Evolutionary conservation across 2,888 invertebrate species (phyloP), one percentile per base, ranked within the genome.

Genomic region (Watsonalla binaria): DNA sequence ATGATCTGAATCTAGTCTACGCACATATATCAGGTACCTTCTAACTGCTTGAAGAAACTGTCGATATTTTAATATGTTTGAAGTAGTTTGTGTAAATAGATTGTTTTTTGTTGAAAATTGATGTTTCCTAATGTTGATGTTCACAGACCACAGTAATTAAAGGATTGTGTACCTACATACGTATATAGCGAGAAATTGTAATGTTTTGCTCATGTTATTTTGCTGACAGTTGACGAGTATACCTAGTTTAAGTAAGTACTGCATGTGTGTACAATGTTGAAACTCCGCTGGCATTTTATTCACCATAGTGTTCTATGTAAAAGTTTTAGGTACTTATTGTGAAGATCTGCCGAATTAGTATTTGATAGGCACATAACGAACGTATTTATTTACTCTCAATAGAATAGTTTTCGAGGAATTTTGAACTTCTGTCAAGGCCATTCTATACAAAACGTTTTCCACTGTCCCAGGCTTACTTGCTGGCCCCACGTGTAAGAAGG

Each of bases 91-190:
- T 78, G 82, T 86, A 86, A 70, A 86, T 88, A 86, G 78, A 82
- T 81, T 83, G 83, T 84, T 86, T 37, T 84, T 84, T 84, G 84
- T 87, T 86, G 78, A 72, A 76, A 77, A 84, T 86, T 82, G 82
- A 83, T 89, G 87, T 90, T 85, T 81, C 77, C 78, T 80, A 75
- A 81, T 85, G 88, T 88, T 86, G 80, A 83, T 87, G 88, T 89
- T 82, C 76, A 76, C 76, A 76, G 68, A 75, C 75, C 77, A 78
- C 63, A 69, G 74, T 73, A 71, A 70, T 61, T 66, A 57, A 67
- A 69, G 68, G 78, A 72, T 66, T 62, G 59, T 63, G 58, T 53
- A 55, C 47, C 51, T 56, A 55, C 51, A 53, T 62, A 60, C 46
- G 47, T 51, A 59, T 58, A 54, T 57, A 57, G 56, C 59, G 58